Percentiles rank a stretch among this genome's conserved stretches.
phyloP scores from a whole-genome alignment of 2,888 invertebrate genomes.

The Nomada fucata region DNA sequence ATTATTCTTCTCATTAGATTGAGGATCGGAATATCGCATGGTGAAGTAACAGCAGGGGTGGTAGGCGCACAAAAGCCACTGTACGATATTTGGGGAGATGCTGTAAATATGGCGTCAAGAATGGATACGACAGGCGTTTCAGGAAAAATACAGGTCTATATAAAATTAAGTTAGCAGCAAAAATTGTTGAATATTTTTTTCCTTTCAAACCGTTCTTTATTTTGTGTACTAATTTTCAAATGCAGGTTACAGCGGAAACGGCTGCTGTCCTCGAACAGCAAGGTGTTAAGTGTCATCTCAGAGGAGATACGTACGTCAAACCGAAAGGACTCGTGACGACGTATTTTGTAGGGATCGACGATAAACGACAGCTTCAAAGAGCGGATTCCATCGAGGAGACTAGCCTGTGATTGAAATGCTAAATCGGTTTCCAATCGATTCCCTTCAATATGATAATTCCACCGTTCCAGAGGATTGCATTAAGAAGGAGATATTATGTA shows the following conservation, averaged over 20 bases:
- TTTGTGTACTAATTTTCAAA: background rate
- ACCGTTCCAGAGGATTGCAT: conserved; percentile 7
- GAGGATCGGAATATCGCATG: conserved; percentile 92
- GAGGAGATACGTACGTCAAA: conserved; percentile 90
- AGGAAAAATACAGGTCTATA: conserved; percentile 90
- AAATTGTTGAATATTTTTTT: background rate
- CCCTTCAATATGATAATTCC: background rate
- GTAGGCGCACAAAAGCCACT: conserved; percentile 97
- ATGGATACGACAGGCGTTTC: conserved; percentile 96
- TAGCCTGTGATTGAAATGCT: conserved; percentile 72
- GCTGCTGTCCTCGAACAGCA: conserved; percentile 88
- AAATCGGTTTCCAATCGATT: conserved; percentile 25
- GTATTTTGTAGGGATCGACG: conserved; percentile 89
- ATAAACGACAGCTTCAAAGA: conserved; percentile 82
- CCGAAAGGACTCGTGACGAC: conserved; percentile 89
- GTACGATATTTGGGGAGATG: conserved; percentile 98
- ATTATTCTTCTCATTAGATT: conserved; percentile 64
- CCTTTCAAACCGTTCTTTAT: background rate
- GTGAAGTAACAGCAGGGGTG: conserved; percentile 96
- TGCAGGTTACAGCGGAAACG: conserved; percentile 89
- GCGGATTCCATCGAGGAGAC: conserved; percentile 76
- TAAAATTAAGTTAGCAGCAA: background rate
- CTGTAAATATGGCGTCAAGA: conserved; percentile 97
- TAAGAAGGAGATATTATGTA: conserved; percentile 47
- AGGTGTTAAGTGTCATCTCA: conserved; percentile 88